A percentile compares a stretch with the other conserved stretches of the same genome.
phyloP scores from a whole-genome alignment of 2,888 invertebrate genomes.

The Agonopterix subpropinquella region DNA sequence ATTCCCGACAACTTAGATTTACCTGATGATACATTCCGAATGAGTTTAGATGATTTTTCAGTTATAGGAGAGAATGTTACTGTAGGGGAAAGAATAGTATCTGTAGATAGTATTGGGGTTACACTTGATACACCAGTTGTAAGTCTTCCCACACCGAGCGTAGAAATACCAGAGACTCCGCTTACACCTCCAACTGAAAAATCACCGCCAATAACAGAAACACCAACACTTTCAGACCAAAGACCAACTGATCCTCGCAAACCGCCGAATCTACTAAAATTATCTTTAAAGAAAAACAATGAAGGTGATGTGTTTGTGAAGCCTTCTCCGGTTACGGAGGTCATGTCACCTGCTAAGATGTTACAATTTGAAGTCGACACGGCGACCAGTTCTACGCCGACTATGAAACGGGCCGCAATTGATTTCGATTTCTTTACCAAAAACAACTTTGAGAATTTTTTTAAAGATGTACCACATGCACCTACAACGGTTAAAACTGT shows the following conservation, averaged over 20 bases:
- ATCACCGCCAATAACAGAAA: conserved; percentile 35
- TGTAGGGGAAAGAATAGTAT: conserved; percentile 37
- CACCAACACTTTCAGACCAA: conserved; percentile 28
- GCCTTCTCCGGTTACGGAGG: conserved; percentile 53
- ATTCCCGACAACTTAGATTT: conserved; percentile 48
- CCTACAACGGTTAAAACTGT: conserved; percentile 7
- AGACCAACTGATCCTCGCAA: conserved; percentile 21
- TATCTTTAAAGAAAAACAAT: conserved; percentile 44
- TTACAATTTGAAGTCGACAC: conserved; percentile 57
- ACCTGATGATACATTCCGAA: conserved; percentile 59
- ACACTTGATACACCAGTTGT: conserved; percentile 24
- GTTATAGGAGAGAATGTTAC: conserved; percentile 63
- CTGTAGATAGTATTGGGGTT: conserved; percentile 30
- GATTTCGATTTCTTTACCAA: conserved; percentile 63
- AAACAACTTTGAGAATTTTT: conserved; percentile 51
- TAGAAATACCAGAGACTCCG: conserved; percentile 21
- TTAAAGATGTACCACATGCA: conserved; percentile 35
- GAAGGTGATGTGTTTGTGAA: conserved; percentile 51
- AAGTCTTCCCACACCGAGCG: conserved; percentile 20
- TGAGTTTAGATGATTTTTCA: conserved; percentile 54
- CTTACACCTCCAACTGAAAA: conserved; percentile 18
- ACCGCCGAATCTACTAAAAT: conserved; percentile 39
- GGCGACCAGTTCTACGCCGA: conserved; percentile 51
- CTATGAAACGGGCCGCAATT: conserved; percentile 62
- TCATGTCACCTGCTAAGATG: conserved; percentile 68